These are phyloP conservation scores for Anas bahamensis DNA, from an alignment of 2,797 vertebrate genomes.

Conservation along the genomic window DNA sequence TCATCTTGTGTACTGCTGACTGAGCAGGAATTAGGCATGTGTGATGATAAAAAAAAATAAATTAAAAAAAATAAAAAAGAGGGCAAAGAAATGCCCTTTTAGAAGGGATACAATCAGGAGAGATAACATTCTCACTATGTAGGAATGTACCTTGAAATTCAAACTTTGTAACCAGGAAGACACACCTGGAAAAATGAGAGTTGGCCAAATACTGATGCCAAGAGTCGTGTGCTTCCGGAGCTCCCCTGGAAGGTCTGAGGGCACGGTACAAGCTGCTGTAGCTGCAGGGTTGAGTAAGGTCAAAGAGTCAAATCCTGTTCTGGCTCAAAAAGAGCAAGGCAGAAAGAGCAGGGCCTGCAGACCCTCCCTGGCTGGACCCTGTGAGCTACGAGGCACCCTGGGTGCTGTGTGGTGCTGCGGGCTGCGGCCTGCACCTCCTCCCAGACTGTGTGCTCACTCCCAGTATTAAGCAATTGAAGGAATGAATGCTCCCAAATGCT, in stretches of 20 bases:
- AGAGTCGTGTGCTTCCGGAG: accelerated
- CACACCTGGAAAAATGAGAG: background rate
- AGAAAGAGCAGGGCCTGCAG: background rate
- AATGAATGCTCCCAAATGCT: no score
- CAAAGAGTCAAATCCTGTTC: background rate
- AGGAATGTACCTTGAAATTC: slow-evolving; percentile 26
- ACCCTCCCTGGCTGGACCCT: background rate
- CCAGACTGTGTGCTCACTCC: background rate
- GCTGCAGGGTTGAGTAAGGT: background rate
- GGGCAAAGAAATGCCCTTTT: background rate
- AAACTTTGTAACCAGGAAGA: slow-evolving; percentile 20
- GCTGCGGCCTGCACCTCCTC: accelerated
- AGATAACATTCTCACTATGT: background rate
- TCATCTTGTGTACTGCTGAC: background rate
- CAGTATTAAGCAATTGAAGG: background rate
- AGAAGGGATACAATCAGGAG: background rate
- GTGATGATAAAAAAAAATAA: background rate
- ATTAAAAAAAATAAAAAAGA: background rate
- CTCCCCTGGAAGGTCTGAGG: background rate
- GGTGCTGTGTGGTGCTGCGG: background rate
- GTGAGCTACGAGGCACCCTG: background rate
- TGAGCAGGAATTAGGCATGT: background rate
- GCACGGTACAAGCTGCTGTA: background rate
- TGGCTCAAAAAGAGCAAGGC: background rate
- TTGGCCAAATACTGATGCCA: background rate